Evolutionary conservation across 1,140 invertebrate species (phyloP).

Genomic region (Sycobia sp.): DNA sequence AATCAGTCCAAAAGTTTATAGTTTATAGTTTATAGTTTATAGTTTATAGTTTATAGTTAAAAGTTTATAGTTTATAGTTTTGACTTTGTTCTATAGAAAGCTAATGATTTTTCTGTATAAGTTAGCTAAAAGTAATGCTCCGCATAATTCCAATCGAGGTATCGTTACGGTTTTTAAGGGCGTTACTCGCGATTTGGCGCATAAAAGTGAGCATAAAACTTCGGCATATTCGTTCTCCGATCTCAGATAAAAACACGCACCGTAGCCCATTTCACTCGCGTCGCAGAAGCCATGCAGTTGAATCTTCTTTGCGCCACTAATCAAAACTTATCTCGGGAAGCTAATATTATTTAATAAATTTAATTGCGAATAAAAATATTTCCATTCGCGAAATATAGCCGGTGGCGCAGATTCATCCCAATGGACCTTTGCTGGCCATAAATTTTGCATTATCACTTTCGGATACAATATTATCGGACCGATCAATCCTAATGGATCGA

Average conservation of each 20-base stretch:
- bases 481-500: conserved; percentile 27
- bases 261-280: not conserved
- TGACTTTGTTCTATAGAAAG: not conserved
- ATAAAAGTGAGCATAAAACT: not conserved
- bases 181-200: not conserved
- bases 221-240: too few relatives aligned
- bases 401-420: conserved; percentile 29
- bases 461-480: conserved; percentile 13
- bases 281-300: conserved; percentile 34
- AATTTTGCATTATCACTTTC: conserved; percentile 24
- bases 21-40: too few relatives aligned
- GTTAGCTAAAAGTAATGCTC: not conserved
- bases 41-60: too few relatives aligned
- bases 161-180: not conserved
- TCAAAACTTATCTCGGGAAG: not conserved
- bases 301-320: not conserved
- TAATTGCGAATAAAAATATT: conserved; percentile 11
- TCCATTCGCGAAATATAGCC: conserved; percentile 11
- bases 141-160: not conserved
- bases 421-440: conserved; percentile 11
- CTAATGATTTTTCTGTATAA: not conserved
- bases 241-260: not conserved
- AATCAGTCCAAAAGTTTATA: not conserved
- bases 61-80: too few relatives aligned
- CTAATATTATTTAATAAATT: not conserved